Evolutionary conservation across 2,797 vertebrate species (phyloP).

Genomic region (Poecilia picta): DNA sequence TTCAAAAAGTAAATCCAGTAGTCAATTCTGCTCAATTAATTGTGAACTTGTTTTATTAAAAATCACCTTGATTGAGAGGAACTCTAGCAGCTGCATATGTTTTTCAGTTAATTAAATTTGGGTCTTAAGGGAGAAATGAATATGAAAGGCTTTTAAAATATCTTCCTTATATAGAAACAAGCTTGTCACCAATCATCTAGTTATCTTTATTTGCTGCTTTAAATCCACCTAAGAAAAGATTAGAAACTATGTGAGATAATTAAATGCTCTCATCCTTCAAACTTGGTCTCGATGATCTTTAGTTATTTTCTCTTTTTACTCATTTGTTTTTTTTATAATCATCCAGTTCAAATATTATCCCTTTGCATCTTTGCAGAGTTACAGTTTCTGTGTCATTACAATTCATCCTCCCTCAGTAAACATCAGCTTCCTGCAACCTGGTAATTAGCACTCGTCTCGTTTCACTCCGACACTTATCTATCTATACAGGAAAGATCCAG

Average conservation of each 20-base stretch:
- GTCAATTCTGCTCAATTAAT: background rate
- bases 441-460: too few species aligned
- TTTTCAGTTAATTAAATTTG: background rate
- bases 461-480: too few species aligned
- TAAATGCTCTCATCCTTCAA: background rate
- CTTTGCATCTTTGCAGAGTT: background rate
- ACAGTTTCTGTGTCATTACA: background rate
- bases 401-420: too few species aligned
- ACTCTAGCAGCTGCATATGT: background rate
- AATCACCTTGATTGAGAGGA: background rate
- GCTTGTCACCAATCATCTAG: background rate
- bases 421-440: too few species aligned
- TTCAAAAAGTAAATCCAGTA: background rate
- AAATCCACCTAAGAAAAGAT: background rate
- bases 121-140: background rate
- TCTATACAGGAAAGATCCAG: too few species aligned
- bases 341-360: background rate
- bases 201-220: background rate
- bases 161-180: background rate
- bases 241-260: background rate
- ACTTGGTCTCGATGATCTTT: background rate
- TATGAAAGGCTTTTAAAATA: background rate
- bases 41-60: background rate
- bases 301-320: background rate
- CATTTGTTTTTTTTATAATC: background rate